Conservation (phyloP, 2,797 vertebrate species). For the Tokudaia muenninki region DNA sequence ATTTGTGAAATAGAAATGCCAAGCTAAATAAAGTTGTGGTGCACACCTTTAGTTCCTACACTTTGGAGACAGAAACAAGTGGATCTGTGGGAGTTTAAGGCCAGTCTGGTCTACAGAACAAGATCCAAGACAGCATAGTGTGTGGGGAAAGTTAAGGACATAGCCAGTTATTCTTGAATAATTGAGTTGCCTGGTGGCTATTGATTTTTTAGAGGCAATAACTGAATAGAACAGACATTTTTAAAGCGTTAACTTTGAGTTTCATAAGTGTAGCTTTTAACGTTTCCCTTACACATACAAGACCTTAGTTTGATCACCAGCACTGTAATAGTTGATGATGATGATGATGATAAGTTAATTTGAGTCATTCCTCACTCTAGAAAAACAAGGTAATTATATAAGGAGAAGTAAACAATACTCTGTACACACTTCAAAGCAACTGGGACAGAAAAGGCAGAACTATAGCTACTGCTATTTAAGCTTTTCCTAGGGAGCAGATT, state of each 20-base stretch:
- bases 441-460: neutral
- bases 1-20: constrained; percentile 25
- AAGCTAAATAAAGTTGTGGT: neutral
- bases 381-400: constrained; percentile 16
- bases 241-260: constrained; percentile 34
- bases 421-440: neutral
- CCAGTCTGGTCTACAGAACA: neutral
- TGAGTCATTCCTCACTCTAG: neutral
- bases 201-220: constrained; percentile 46
- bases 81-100: neutral
- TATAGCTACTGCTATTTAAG: neutral
- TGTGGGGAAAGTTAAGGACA: constrained; percentile 38
- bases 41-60: neutral
- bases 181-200: neutral
- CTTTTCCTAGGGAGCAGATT: neutral
- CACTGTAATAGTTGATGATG: neutral
- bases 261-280: neutral
- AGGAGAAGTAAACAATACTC: neutral
- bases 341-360: neutral
- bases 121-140: neutral
- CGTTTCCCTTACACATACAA: neutral
- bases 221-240: constrained; percentile 16
- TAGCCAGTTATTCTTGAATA: constrained; percentile 9
- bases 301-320: neutral
- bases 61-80: too few species aligned